These are phyloP conservation scores for Pongo pygmaeus DNA, from an alignment of 2,113 vertebrate species.

Conservation along the genomic window DNA sequence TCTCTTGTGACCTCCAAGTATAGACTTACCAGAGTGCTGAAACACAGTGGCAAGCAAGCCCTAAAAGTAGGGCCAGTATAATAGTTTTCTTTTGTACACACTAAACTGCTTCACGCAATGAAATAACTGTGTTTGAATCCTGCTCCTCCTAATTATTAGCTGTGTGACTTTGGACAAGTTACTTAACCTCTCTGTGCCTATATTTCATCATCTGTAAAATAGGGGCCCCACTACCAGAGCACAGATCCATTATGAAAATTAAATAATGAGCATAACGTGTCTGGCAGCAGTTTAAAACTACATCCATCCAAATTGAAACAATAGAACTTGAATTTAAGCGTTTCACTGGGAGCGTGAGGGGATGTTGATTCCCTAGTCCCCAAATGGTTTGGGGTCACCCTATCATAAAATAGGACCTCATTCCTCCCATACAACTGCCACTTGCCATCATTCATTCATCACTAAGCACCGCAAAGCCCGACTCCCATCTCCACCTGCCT, in stretches of 20 bases:
- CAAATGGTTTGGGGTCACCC: constrained; percentile 56
- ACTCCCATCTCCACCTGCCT: constrained; percentile 86
- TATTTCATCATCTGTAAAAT: constrained; percentile 32
- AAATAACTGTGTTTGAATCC: neutral
- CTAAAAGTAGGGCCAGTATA: neutral
- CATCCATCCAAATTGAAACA: constrained; percentile 47
- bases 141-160: neutral
- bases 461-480: constrained; percentile 73
- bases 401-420: constrained; percentile 64
- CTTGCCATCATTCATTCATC: constrained; percentile 82
- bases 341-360: constrained; percentile 53
- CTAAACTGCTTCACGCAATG: neutral
- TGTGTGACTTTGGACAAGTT: constrained; percentile 23
- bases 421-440: constrained; percentile 71
- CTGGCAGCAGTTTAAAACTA: constrained; percentile 35
- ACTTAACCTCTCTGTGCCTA: constrained; percentile 29
- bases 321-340: constrained; percentile 23
- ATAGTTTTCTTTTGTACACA: neutral
- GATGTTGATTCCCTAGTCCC: constrained; percentile 51
- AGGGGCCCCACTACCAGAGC: neutral
- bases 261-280: neutral
- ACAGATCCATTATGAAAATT: constrained; percentile 13
- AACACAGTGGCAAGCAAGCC: neutral
- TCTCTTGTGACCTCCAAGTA: neutral
- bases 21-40: neutral